A percentile compares a stretch with the other conserved stretches of the same genome.
Evolutionary conservation across 2,888 invertebrate species (phyloP).

Genomic region (Mythimna pallens): DNA sequence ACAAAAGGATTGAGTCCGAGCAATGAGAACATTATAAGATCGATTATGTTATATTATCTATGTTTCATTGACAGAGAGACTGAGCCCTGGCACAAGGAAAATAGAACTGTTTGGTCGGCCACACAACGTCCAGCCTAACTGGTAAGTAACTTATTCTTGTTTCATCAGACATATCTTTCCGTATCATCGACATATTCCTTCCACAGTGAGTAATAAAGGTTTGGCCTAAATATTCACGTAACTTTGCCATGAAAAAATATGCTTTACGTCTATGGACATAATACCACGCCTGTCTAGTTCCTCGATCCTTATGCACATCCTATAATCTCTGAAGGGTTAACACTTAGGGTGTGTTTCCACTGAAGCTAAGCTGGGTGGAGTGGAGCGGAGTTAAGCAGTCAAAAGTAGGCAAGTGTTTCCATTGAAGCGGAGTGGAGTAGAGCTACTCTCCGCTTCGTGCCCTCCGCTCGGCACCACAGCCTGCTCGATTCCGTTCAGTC

Average conservation of each 20-base stretch:
- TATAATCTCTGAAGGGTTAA: no score
- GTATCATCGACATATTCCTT: not conserved
- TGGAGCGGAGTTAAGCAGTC: no score
- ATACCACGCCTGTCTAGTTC: no score
- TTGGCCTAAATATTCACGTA: not conserved
- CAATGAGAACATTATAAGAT: not conserved
- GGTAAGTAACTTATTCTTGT: conserved; percentile 89
- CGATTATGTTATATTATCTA: not conserved
- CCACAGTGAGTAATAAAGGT: not conserved
- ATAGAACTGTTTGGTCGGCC: conserved; percentile 99
- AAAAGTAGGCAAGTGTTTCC: no score
- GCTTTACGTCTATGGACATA: not conserved
- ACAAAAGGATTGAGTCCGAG: no score
- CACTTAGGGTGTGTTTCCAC: no score
- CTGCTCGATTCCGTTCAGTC: no score
- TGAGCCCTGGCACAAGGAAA: conserved; percentile 99
- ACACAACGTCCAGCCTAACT: conserved; percentile 99
- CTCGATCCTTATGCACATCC: no score
- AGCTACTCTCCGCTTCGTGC: no score
- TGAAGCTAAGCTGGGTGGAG: no score
- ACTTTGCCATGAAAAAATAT: not conserved
- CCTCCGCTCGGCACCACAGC: no score
- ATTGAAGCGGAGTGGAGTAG: no score
- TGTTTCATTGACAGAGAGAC: conserved; percentile 92
- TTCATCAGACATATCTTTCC: not conserved